Evolutionary conservation across 2,888 invertebrate genomes (phyloP), one percentile per base, ranked within the genome.

Genomic region (Parnassius orleans): DNA sequence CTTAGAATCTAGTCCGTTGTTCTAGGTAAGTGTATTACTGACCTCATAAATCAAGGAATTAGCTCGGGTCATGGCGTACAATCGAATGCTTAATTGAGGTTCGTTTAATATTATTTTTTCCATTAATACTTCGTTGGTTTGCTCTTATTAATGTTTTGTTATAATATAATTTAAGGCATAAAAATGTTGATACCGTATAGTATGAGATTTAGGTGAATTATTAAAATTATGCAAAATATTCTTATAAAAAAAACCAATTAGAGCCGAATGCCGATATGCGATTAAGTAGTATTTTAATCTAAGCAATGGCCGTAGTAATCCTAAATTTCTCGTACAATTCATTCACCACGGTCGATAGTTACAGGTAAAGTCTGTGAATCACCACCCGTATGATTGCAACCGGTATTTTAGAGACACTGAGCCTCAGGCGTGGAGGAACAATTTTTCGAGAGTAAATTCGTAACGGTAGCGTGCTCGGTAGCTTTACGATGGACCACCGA

Each of bases 391-490:
- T 64, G 41, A 48, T 44, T 55, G 55, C 50, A 75, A 75, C 73
- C 72, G 69, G 73, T 73, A 69, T 74, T 81, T 81, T 76, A 74
- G 72, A 72, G 68, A 73, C 76, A 80, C 79, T 77, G 73, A 76
- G 74, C 60, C 51, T 50, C 44, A 33, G 69, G 67, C 69, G 68
- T 65, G 71, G 68, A 72, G 69, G 14, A 14, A 72, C 76, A 76
- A 78, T 79, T 78, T 80, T 80, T 79, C 76, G 77, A 81, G 79
- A 69, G 76, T 70, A 71, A 71, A 84, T 84, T 82, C 67, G 80
- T 84, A 81, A 83, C 82, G 84, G 82, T 80, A 68, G 67, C 69
- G 68, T 65, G 68, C 65, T 65, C 70, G 65, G 74, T 73, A 72
- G 74, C 72, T 72, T 74, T 69, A 69, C 66, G 70, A 59, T 68